Conservation (phyloP, 2,113 vertebrate genomes). For the Nettapus auritus region DNA sequence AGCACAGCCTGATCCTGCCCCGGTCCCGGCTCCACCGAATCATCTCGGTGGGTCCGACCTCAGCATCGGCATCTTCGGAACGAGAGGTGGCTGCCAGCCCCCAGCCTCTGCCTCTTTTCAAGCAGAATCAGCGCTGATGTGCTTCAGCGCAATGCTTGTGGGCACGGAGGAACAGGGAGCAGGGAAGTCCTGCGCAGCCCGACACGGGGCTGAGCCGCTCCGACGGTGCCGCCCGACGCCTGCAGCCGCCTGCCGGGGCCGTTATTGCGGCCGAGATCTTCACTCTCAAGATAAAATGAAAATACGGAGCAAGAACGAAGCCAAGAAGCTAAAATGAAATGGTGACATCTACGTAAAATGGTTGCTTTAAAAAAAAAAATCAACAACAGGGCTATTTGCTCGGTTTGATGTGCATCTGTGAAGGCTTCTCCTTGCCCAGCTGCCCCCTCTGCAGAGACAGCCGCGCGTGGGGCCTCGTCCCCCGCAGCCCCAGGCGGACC, state of each 20-base stretch:
- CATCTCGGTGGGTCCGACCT: too few relatives aligned
- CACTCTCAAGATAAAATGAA: neutral
- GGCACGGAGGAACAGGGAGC: neutral
- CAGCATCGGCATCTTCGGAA: too few relatives aligned
- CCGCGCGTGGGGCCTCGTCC: neutral
- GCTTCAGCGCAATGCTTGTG: neutral
- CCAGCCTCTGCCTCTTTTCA: too few relatives aligned
- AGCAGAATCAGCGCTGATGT: too few relatives aligned
- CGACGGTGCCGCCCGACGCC: too few relatives aligned
- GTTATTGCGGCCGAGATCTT: neutral
- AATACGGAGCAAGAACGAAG: neutral
- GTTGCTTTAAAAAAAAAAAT: neutral
- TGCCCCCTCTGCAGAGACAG: neutral
- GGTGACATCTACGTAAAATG: neutral
- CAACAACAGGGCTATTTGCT: neutral
- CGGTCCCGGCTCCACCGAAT: too few relatives aligned
- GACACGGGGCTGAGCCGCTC: too few relatives aligned
- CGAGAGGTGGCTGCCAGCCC: too few relatives aligned
- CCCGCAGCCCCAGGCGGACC: neutral
- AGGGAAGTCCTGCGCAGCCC: neutral
- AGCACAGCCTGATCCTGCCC: neutral
- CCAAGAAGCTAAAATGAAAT: neutral
- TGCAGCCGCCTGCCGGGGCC: neutral
- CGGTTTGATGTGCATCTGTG: neutral
- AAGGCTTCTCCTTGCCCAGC: neutral